These are phyloP conservation scores for Nanorana parkeri DNA, from an alignment of 2,113 vertebrate genomes.

Conservation along the genomic window DNA sequence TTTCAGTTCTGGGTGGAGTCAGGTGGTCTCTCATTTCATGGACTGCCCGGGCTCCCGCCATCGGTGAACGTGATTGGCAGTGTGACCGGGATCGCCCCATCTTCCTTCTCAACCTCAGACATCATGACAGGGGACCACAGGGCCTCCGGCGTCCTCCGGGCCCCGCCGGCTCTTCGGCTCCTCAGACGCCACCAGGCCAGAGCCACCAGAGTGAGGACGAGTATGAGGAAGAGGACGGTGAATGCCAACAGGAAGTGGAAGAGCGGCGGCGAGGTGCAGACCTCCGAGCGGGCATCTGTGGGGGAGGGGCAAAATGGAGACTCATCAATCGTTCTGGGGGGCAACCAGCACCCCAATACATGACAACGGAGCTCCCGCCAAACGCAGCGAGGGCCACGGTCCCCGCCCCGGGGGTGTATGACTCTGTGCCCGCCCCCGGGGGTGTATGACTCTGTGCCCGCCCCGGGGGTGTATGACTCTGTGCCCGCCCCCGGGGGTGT, in stretches of 20 bases:
- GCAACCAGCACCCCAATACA: background rate
- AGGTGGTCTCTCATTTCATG: too few species aligned
- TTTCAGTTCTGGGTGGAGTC: too few species aligned
- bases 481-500: too few species aligned
- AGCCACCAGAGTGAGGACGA: background rate
- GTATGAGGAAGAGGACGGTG: background rate
- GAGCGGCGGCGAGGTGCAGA: background rate
- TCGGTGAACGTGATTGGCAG: too few species aligned
- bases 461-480: too few species aligned
- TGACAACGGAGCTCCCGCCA: background rate
- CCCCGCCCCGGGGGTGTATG: too few species aligned
- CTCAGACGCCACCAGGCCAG: background rate
- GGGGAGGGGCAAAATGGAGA: background rate
- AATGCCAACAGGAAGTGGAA: conserved; percentile 5
- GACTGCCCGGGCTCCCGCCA: too few species aligned
- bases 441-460: too few species aligned
- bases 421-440: too few species aligned
- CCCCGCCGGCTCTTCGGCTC: background rate
- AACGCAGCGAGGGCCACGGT: background rate
- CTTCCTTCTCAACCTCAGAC: background rate
- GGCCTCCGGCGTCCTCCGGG: too few species aligned
- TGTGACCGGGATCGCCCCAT: too few species aligned
- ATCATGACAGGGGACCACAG: background rate
- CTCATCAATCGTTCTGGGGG: background rate
- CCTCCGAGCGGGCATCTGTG: background rate